A percentile compares a stretch with the other conserved stretches of the same genome.
Conservation (phyloP, 2,888 invertebrate genomes). For the Drosophila nr. perissopoda region DNA sequence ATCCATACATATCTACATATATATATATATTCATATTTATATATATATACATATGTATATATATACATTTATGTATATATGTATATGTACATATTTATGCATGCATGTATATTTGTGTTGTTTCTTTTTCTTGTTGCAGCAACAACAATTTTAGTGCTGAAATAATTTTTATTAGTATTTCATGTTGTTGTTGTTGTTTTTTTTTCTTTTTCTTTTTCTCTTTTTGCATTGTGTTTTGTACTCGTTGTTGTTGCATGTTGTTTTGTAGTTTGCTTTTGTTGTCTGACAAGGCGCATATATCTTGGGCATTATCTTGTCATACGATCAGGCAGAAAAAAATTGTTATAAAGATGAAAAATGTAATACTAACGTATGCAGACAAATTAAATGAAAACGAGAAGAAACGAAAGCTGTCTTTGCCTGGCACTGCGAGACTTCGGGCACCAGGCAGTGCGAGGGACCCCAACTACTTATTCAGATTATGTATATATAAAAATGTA, state of each 20-base stretch:
- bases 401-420: slow-evolving; percentile 31
- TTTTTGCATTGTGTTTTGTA: slow-evolving; percentile 36
- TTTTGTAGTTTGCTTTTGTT: slow-evolving; percentile 54
- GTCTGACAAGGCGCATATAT: slow-evolving; percentile 77
- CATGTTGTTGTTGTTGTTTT: slow-evolving; percentile 11
- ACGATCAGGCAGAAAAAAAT: slow-evolving; percentile 55
- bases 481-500: slow-evolving; percentile 2
- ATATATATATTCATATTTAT: background rate
- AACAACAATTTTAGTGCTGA: slow-evolving; percentile 51
- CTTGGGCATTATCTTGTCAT: slow-evolving; percentile 78
- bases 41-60: background rate
- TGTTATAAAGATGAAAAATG: slow-evolving; percentile 45
- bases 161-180: slow-evolving; percentile 63
- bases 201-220: slow-evolving; percentile 20
- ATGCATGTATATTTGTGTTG: slow-evolving; percentile 12
- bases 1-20: slow-evolving; percentile 2
- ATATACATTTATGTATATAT: background rate
- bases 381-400: slow-evolving; percentile 43
- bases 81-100: background rate
- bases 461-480: slow-evolving; percentile 23
- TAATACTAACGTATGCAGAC: slow-evolving; percentile 33
- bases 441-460: background rate
- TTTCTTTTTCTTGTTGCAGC: slow-evolving; percentile 34
- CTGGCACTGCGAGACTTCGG: slow-evolving; percentile 2
- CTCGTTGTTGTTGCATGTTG: slow-evolving; percentile 40